A percentile compares a stretch with the other conserved stretches of the same genome.
These are phyloP conservation scores for Pogonognathellus flavescens DNA, from an alignment of 1,140 invertebrate genomes.

Conservation along the genomic window DNA sequence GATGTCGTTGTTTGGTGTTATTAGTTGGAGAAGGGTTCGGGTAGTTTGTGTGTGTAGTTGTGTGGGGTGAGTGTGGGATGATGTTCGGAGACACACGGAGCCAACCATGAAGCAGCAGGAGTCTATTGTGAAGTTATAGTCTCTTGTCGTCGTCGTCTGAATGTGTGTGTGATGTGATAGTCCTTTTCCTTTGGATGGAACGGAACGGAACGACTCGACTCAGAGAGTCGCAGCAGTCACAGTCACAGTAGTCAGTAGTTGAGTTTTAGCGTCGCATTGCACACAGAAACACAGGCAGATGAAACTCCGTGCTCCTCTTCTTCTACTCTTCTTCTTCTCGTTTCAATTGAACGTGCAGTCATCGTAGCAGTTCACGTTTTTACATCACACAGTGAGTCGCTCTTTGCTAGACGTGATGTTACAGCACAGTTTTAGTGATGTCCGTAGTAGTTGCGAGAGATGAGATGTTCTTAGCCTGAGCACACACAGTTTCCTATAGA, in stretches of 20 bases:
- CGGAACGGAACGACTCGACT: slow-evolving; percentile 23
- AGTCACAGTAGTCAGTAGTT: slow-evolving; percentile 13
- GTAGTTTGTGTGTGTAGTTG: neutral
- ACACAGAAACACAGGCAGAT: neutral
- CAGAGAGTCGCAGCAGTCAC: slow-evolving; percentile 15
- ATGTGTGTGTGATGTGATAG: slow-evolving; percentile 16
- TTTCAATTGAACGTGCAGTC: neutral
- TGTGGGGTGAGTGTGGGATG: slow-evolving; percentile 14
- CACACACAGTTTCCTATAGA: too few species aligned
- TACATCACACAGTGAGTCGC: neutral
- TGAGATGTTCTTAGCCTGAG: slow-evolving; percentile 26
- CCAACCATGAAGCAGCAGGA: slow-evolving; percentile 40
- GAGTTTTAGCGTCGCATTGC: neutral
- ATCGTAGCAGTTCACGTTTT: neutral
- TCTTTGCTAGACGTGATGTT: neutral
- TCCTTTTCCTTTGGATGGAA: slow-evolving; percentile 26
- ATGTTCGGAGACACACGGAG: slow-evolving; percentile 38
- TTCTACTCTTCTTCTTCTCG: too few species aligned
- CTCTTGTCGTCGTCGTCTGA: slow-evolving; percentile 19
- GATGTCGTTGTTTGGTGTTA: too few species aligned
- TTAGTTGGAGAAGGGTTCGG: neutral
- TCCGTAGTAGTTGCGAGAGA: neutral
- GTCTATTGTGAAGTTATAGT: slow-evolving; percentile 49
- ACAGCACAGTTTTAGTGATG: neutral
- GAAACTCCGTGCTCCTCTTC: neutral